Conservation (phyloP, 2,888 invertebrate species). For the Hypselothyrea guttata region DNA sequence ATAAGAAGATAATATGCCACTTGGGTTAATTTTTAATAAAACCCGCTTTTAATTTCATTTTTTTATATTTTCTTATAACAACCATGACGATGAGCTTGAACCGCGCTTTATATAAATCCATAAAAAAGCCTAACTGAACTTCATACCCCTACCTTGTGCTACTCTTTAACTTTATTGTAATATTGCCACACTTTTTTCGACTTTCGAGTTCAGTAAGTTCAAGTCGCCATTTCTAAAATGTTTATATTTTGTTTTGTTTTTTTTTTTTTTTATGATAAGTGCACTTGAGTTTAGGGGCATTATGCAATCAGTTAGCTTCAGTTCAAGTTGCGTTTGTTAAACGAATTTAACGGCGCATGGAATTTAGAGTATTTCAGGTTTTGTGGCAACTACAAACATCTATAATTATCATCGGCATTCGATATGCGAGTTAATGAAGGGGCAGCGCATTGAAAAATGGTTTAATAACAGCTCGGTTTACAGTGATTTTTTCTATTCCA, state of each 20-base stretch:
- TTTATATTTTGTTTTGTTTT: not conserved
- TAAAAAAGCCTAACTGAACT: no score
- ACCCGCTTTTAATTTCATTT: no score
- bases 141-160: no score
- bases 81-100: no score
- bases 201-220: not conserved
- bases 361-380: slow-evolving; percentile 16
- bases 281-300: not conserved
- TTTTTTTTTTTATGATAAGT: no score
- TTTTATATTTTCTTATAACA: no score
- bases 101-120: no score
- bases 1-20: no score
- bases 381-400: not conserved
- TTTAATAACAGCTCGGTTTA: not conserved
- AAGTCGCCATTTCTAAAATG: not conserved
- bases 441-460: no score
- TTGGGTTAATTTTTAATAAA: no score
- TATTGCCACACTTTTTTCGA: not conserved
- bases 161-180: no score
- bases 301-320: slow-evolving; percentile 17
- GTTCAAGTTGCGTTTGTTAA: slow-evolving; percentile 8
- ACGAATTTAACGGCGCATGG: slow-evolving; percentile 22
- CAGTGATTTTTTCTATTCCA: not conserved
- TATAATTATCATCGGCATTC: not conserved
- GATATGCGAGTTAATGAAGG: not conserved